Evolutionary conservation across 2,797 vertebrate species (phyloP), one percentile per base, ranked within the genome.

Genomic region (Agapornis canus): DNA sequence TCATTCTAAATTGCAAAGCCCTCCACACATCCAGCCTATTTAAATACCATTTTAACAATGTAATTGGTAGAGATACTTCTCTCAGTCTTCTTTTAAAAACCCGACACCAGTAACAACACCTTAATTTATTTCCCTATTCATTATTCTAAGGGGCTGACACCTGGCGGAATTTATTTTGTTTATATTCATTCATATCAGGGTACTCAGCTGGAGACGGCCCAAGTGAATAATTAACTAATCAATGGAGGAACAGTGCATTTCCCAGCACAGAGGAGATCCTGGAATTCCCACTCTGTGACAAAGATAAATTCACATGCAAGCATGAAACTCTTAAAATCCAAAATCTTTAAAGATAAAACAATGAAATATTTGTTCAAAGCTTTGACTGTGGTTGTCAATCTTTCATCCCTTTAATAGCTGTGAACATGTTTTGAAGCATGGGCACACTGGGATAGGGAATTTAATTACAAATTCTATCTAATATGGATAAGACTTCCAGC

Each of bases 221-320:
- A 89, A 83, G 85, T 78, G 81, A 96, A 59, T 96, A 94, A 95
- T 95, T 94, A 92, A 84, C 52, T 88, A 81, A 92, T 94, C 86
- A 93, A 86, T 6, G 21, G 60, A 71, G 85, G 39, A 78, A 70
- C 35, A 29, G 57, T 16, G 68, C 26, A 75, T 29, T 83, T 86
- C 73, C 68, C 82, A 87, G 87, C 56, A 60, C 76, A 84, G 48
- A 70, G 83, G 21, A 93, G 51, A 86, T 47, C 48, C 23, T 39
- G 63, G 54, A 92, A 91, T 89, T 85, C 78, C 59, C 66, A 37
- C 52, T 45, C 37, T n/a, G 11, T 57, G 85, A 83, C 32, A 70
- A 91, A 72, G 48, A 87, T 3, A 59, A 85, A 91, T 51, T 57
- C 48, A n/a, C n/a, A 52, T 4, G 26, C 35, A 39, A 79, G 40